phyloP scores from a whole-genome alignment of 2,113 vertebrate species.

The Rallus limicola region DNA sequence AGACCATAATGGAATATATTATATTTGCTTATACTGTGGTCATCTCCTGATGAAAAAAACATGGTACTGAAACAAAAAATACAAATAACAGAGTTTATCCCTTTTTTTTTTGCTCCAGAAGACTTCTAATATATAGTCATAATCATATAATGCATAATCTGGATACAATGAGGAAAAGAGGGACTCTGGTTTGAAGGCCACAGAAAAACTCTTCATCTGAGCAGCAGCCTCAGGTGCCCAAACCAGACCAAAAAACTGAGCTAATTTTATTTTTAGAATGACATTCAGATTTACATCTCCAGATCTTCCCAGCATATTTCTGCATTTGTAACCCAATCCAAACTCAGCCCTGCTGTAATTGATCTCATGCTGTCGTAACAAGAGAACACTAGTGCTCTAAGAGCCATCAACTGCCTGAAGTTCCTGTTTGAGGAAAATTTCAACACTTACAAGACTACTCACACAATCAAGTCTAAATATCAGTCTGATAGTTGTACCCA shows the following conservation, averaged over 20 bases:
- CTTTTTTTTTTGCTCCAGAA: neutral
- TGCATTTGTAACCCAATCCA: neutral
- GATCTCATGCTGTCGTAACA: neutral
- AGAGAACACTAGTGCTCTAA: neutral
- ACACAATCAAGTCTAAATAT: neutral
- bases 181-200: neutral
- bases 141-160: neutral
- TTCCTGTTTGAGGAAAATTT: neutral
- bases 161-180: neutral
- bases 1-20: neutral
- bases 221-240: neutral
- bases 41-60: neutral
- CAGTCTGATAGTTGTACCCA: neutral
- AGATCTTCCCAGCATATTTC: neutral
- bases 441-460: neutral
- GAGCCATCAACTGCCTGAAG: neutral
- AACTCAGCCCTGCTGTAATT: neutral
- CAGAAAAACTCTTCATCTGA: neutral
- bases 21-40: neutral
- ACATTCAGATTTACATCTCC: neutral
- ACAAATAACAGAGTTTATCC: neutral
- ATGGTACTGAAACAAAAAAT: neutral
- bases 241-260: neutral
- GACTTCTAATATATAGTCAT: neutral
- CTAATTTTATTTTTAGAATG: neutral